phyloP scores from a whole-genome alignment of 2,113 vertebrate species.

The Epinephelus moara region DNA sequence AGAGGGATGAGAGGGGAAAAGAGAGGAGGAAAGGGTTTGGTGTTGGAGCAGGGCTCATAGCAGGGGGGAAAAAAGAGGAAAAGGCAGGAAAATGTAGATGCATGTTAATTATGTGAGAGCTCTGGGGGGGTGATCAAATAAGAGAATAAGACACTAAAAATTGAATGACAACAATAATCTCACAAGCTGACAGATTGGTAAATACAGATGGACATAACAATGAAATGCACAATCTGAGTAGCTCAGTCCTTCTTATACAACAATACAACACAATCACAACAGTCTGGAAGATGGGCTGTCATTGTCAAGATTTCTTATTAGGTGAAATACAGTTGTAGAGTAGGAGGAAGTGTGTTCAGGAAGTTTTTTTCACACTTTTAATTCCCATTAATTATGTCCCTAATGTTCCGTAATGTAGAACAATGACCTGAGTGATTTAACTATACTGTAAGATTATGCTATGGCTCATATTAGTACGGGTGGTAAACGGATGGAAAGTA shows the following conservation, averaged over 20 bases:
- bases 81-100: constrained; percentile 14
- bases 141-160: constrained; percentile 58
- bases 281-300: constrained; percentile 70
- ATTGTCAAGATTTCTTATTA: constrained; percentile 46
- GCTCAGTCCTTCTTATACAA: constrained; percentile 65
- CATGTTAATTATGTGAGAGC: constrained; percentile 50
- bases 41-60: constrained; percentile 29
- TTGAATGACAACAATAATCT: constrained; percentile 70
- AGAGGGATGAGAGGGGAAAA: constrained; percentile 57
- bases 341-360: background rate
- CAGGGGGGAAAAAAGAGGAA: background rate
- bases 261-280: constrained; percentile 63
- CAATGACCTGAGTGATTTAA: background rate
- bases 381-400: background rate
- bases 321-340: constrained; percentile 3
- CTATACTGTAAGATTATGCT: too few species aligned
- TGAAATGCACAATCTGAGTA: constrained; percentile 59
- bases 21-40: constrained; percentile 47
- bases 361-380: constrained; percentile 4
- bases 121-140: constrained; percentile 57
- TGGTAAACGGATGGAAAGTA: too few species aligned
- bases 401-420: background rate
- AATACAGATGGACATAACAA: constrained; percentile 75
- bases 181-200: constrained; percentile 69
- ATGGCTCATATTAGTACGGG: background rate